Percentiles rank a stretch among this genome's conserved stretches.
Conservation (phyloP, 1,140 invertebrate species). For the Andricus grossulariae region DNA sequence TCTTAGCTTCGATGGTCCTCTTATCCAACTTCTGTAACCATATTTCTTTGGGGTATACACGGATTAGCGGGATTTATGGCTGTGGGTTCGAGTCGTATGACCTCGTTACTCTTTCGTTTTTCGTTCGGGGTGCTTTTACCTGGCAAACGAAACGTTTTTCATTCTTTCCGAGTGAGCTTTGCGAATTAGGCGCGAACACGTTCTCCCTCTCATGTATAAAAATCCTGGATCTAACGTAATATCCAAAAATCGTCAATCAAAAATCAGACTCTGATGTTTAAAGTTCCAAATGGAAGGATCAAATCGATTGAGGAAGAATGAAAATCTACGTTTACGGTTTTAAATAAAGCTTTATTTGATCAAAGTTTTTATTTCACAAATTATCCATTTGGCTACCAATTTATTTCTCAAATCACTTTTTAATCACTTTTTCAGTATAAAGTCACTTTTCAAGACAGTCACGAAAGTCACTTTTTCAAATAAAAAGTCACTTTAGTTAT, state of each 20-base stretch:
- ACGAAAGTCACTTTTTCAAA: too few relatives aligned
- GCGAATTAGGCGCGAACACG: not conserved
- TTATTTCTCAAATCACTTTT: too few relatives aligned
- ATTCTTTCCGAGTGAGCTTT: not conserved
- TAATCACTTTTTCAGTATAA: too few relatives aligned
- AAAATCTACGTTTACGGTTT: too few relatives aligned
- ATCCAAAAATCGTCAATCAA: not conserved
- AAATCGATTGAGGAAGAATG: too few relatives aligned
- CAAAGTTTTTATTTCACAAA: too few relatives aligned
- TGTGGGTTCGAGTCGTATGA: constrained; percentile 39
- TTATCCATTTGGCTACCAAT: too few relatives aligned
- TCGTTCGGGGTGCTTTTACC: not conserved
- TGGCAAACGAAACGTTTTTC: constrained; percentile 1
- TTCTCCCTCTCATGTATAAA: not conserved
- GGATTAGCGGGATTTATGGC: constrained; percentile 61
- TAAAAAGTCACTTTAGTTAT: too few relatives aligned
- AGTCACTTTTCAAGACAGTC: too few relatives aligned
- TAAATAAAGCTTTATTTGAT: too few relatives aligned
- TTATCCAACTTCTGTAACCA: constrained; percentile 37
- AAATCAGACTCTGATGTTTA: too few relatives aligned
- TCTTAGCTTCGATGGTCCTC: constrained; percentile 24
- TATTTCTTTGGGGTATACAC: constrained; percentile 58
- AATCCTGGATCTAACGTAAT: not conserved
- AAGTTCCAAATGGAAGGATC: too few relatives aligned
- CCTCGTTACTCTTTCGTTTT: constrained; percentile 37